Evolutionary conservation across 2,888 invertebrate species (phyloP), one percentile per base, ranked within the genome.

Genomic region (Drosophila kambysellisi): DNA sequence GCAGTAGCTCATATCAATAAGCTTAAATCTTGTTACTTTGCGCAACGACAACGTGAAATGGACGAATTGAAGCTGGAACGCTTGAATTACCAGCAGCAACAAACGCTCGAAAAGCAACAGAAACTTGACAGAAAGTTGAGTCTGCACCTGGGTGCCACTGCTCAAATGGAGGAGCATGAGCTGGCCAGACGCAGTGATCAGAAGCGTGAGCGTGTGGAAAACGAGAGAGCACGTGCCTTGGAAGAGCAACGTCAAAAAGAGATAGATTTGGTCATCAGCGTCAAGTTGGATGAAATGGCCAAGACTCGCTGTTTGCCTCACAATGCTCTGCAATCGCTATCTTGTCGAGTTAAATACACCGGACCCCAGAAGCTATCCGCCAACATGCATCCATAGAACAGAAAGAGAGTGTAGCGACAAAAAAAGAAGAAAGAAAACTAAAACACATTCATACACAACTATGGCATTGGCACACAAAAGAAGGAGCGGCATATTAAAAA

Each of bases 221-320:
- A 62, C 17, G 77, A 74, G 0, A 41, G 58, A 6, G 41, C 41
- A 0, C 54, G 71, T 0, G 67, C 57, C 0, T 25, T 72, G 20
- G 84, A 88, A 52, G 54, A 35, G 8, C 72, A 71, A 35, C 73
- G 78, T 3, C 82, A 83, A 9, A 76, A 82, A 39, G 87, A 90
- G 61, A 87, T 87, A 41, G 89, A 89, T n/a, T 80, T 75, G 66
- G 89, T 87, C 7, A 84, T 87, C 43, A 64, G 72, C 7, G 82
- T 87, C 0, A 88, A 88, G 33, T 63, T 87, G 41, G 68, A 86
- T 54, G 84, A 87, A 25, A 37, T 90, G 41, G 58, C 73, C 25
- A 70, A 73, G 5, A 83, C 78, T 3, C 67, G 64, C 9, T 88
- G 89, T 12, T 32, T 90, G 58, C 80, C 87, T 0, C 48, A 58